phyloP scores from a whole-genome alignment of 2,797 vertebrate species.

The Anguilla marmorata region DNA sequence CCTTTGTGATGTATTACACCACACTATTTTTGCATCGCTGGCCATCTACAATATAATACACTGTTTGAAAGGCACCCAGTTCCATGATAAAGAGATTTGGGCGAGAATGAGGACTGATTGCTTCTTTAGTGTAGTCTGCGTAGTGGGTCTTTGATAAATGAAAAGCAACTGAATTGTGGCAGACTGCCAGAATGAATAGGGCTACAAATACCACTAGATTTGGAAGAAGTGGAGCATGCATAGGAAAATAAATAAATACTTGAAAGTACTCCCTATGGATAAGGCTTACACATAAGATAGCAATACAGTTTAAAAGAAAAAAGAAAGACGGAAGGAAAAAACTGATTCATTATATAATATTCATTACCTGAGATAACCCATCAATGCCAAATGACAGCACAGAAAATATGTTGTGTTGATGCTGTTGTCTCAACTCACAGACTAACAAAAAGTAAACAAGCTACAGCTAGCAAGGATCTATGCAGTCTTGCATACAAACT shows the following conservation, averaged over 20 bases:
- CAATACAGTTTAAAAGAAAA: conserved; percentile 22
- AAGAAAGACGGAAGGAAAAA: conserved; percentile 8
- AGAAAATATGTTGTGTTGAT: not conserved
- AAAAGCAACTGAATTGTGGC: conserved; percentile 74
- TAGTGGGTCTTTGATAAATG: conserved; percentile 75
- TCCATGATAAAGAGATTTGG: conserved; percentile 72
- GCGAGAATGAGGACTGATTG: conserved; percentile 69
- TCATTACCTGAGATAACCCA: conserved; percentile 3
- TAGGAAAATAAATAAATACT: conserved; percentile 56
- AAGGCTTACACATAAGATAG: conserved; percentile 45
- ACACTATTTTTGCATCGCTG: not conserved
- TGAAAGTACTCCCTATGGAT: conserved; percentile 47
- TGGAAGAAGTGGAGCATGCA: conserved; percentile 53
- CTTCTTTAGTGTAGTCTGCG: conserved; percentile 60
- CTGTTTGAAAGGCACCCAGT: conserved; percentile 62
- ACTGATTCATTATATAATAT: not conserved
- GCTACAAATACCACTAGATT: conserved; percentile 66
- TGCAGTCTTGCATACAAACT: not conserved
- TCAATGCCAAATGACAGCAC: conserved; percentile 1
- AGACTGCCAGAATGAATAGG: conserved; percentile 66
- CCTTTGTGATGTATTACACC: not conserved
- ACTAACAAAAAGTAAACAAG: not conserved
- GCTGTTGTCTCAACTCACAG: not conserved
- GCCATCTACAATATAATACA: conserved; percentile 62
- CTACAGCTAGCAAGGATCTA: not conserved